Percentiles rank a stretch among this genome's conserved stretches.
phyloP scores from a whole-genome alignment of 2,113 vertebrate genomes.

The Gavia stellata region DNA sequence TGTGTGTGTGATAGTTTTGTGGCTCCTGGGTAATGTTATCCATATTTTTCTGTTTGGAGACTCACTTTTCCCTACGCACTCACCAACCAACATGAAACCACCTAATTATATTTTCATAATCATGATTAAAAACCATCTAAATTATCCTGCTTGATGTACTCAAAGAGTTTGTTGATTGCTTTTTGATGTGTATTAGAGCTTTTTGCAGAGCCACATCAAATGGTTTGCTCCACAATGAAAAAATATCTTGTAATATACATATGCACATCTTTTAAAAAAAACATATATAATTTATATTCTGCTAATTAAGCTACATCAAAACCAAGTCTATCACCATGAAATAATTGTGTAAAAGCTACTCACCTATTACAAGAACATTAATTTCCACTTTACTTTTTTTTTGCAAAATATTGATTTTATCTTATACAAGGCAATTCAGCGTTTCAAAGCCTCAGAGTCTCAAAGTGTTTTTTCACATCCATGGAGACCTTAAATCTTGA shows the following conservation, averaged over 20 bases:
- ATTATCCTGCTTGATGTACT: constrained; percentile 74
- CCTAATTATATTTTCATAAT: constrained; percentile 79
- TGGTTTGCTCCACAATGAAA: constrained; percentile 67
- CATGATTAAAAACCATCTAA: constrained; percentile 76
- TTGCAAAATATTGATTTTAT: constrained; percentile 37
- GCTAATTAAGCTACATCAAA: constrained; percentile 71
- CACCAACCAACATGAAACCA: constrained; percentile 71
- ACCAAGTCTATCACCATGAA: constrained; percentile 58
- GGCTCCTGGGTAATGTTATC: constrained; percentile 60
- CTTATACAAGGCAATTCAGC: constrained; percentile 53
- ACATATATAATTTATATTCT: constrained; percentile 71
- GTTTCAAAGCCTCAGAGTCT: constrained; percentile 44
- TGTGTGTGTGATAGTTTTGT: constrained; percentile 4
- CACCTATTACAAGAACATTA: constrained; percentile 70
- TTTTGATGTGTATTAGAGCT: constrained; percentile 74
- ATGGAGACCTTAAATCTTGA: constrained; percentile 43
- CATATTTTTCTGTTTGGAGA: constrained; percentile 70
- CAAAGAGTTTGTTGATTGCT: constrained; percentile 77
- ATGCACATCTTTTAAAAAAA: constrained; percentile 59
- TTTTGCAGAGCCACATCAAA: constrained; percentile 69
- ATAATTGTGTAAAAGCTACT: constrained; percentile 64
- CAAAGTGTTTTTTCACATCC: constrained; percentile 45
- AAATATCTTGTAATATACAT: constrained; percentile 52
- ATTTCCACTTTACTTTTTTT: constrained; percentile 61
- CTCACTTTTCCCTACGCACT: constrained; percentile 68